phyloP scores from a whole-genome alignment of 2,797 vertebrate species.

The Tragopan temminckii region DNA sequence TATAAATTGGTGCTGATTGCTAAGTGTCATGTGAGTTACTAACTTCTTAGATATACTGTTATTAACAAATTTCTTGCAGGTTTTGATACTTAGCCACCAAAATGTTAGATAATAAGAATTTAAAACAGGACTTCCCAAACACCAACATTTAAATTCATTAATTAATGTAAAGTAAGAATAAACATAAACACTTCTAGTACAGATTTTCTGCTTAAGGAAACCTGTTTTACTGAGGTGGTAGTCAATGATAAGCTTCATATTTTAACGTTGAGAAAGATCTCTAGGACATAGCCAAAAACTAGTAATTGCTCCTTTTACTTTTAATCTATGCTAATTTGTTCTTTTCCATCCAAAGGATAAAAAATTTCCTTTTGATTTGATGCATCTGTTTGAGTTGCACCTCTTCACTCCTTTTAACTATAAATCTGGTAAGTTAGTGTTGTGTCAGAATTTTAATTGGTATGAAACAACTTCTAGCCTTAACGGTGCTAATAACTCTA shows the following conservation, averaged over 20 bases:
- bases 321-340: background rate
- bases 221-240: background rate
- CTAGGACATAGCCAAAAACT: background rate
- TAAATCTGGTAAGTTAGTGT: background rate
- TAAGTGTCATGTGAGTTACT: background rate
- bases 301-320: background rate
- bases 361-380: background rate
- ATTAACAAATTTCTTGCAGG: background rate
- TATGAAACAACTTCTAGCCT: background rate
- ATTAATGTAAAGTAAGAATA: background rate
- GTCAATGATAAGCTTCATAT: background rate
- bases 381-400: background rate
- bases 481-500: background rate
- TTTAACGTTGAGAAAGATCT: background rate
- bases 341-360: background rate
- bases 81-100: background rate
- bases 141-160: background rate
- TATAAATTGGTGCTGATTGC: background rate
- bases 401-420: background rate
- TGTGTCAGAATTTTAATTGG: background rate
- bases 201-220: background rate
- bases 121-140: background rate
- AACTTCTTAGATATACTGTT: background rate
- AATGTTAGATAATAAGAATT: background rate
- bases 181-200: background rate